Base-by-base conservation (phyloP, 2,797 vertebrate species). In the Chanos chanos region DNA sequence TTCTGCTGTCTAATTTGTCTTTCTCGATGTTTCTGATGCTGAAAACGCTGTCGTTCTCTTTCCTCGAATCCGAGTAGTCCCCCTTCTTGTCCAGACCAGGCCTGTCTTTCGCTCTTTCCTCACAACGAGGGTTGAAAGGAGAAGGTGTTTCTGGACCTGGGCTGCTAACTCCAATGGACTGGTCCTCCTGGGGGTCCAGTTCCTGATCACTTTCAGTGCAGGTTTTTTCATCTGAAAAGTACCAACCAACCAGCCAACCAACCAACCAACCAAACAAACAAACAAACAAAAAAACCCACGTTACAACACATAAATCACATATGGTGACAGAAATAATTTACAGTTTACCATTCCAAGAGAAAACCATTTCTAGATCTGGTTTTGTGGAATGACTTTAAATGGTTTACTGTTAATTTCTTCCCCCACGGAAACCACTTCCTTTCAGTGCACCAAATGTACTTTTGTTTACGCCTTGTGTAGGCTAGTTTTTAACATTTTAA, bases 191-290 rank as follows among this genome's bases (percentile, higher is more conserved):
- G 33, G 83, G 85, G 49, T 97, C 92, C 5, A 76, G 70, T 57
- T 96, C 92, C 0, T 84, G 81, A 0, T 93, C 92, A 1, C 92
- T 94, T 77, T 89, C 91, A 0, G 75, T 71, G 31, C 83, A 81
- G 0, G 82, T 82, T 64, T 89, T 92, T 10, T 92, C 90, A 55
- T 93, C 94, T 88, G 75, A 34, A 34, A 41, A 60, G n/a, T n/a
- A n/a, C n/a, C n/a, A n/a, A n/a, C n/a, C n/a, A n/a, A n/a, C n/a
- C n/a, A n/a, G n/a, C n/a, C n/a, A n/a, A n/a, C n/a, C n/a, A n/a
- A n/a, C n/a, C n/a, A n/a, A n/a, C n/a, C n/a, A n/a, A n/a, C n/a
- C n/a, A n/a, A n/a, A n/a, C 61, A 2, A 68, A 13, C 7, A 25
- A 43, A 30, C 1, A 51, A 16, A 9, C 15, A 2, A 30, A 15